These are phyloP conservation scores for Andinoacara biseriatus DNA, from an alignment of 2,113 vertebrate species.

Conservation along the genomic window DNA sequence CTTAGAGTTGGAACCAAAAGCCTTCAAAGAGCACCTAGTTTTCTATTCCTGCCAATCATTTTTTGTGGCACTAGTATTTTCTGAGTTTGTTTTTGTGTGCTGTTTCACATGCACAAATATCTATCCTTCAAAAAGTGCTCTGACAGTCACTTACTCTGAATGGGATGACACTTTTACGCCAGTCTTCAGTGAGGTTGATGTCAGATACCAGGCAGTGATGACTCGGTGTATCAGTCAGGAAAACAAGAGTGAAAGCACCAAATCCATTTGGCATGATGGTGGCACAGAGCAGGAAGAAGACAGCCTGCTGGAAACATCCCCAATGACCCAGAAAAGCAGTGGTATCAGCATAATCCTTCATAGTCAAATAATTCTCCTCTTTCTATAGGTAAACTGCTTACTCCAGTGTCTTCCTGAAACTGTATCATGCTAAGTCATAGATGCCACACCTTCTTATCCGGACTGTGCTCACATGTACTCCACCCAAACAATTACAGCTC, in stretches of 20 bases:
- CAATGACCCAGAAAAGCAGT: constrained; percentile 77
- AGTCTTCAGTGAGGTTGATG: constrained; percentile 62
- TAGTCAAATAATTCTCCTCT: neutral
- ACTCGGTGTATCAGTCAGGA: constrained; percentile 55
- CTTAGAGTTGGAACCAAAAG: too few relatives aligned
- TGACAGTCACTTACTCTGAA: constrained; percentile 28
- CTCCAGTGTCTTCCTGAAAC: neutral
- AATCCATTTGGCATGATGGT: constrained; percentile 69
- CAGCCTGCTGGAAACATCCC: constrained; percentile 79
- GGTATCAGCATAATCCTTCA: constrained; percentile 77
- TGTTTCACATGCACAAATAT: neutral
- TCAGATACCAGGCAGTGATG: constrained; percentile 69
- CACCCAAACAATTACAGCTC: neutral
- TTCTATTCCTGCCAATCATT: neutral
- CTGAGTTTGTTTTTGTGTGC: neutral
- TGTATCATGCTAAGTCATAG: neutral
- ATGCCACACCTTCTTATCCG: neutral
- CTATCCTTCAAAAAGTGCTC: too few relatives aligned
- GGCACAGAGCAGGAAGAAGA: constrained; percentile 65
- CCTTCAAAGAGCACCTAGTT: neutral
- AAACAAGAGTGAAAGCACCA: constrained; percentile 56
- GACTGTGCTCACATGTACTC: neutral
- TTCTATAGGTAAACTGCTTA: neutral
- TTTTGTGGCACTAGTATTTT: neutral
- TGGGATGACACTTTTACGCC: constrained; percentile 64